phyloP scores from a whole-genome alignment of 2,113 vertebrate species.

The Symphodus melops region DNA sequence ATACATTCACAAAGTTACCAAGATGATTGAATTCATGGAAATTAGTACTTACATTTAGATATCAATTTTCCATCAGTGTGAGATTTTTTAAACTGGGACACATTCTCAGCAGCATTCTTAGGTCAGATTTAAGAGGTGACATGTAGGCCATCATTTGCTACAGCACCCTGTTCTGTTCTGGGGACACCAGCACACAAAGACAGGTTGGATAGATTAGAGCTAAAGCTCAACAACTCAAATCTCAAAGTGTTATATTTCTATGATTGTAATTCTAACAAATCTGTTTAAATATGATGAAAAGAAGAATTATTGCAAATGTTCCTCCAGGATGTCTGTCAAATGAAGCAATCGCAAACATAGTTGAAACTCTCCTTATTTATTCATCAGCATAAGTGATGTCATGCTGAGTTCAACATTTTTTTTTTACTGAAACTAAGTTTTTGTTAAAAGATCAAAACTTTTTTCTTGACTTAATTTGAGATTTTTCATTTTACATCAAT shows the following conservation, averaged over 20 bases:
- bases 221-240: not conserved
- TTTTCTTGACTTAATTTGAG: not conserved
- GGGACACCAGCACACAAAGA: not conserved
- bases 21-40: too few species aligned
- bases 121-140: not conserved
- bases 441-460: not conserved
- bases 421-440: too few species aligned
- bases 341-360: not conserved
- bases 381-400: not conserved
- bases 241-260: not conserved
- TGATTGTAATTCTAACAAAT: not conserved
- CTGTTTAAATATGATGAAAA: not conserved
- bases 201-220: not conserved
- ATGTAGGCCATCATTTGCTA: not conserved
- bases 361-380: not conserved
- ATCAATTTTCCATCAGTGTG: conserved; percentile 28
- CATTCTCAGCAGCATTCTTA: conserved; percentile 1
- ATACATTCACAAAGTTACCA: too few species aligned
- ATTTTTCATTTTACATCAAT: not conserved
- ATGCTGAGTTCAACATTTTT: not conserved
- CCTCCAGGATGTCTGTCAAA: not conserved
- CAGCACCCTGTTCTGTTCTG: not conserved
- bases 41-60: too few species aligned
- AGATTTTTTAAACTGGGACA: not conserved
- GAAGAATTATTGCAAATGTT: not conserved